A percentile compares a stretch with the other conserved stretches of the same genome.
Conservation (phyloP, 1,140 invertebrate species). For the Pseudachorutes palmiensis region DNA sequence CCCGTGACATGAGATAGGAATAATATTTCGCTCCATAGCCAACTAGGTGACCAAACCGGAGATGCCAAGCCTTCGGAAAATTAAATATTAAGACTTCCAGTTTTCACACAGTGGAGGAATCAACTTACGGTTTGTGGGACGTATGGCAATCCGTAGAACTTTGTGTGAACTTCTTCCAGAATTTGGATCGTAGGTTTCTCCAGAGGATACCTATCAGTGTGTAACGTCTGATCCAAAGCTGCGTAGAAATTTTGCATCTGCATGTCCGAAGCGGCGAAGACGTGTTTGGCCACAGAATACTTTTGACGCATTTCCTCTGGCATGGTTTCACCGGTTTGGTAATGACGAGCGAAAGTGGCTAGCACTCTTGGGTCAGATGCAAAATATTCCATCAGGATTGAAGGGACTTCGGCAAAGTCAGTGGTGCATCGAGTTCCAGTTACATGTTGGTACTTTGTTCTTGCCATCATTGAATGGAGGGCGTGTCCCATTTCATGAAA, state of each 20-base stretch:
- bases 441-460: slow-evolving; percentile 92
- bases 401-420: slow-evolving; percentile 97
- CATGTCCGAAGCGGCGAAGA: slow-evolving; percentile 82
- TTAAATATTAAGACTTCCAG: background rate
- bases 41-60: slow-evolving; percentile 90
- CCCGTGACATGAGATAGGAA: slow-evolving; percentile 88
- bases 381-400: slow-evolving; percentile 97
- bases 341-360: slow-evolving; percentile 79
- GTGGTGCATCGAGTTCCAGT: slow-evolving; percentile 93
- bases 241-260: slow-evolving; percentile 88
- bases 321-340: slow-evolving; percentile 76
- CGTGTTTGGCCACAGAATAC: slow-evolving; percentile 69
- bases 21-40: slow-evolving; percentile 99
- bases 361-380: slow-evolving; percentile 79
- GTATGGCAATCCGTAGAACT: slow-evolving; percentile 79
- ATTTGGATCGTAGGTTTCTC: slow-evolving; percentile 56
- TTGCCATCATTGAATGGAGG: slow-evolving; percentile 95
- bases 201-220: slow-evolving; percentile 53
- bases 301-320: slow-evolving; percentile 65
- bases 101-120: background rate
- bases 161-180: slow-evolving; percentile 66
- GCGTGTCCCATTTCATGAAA: slow-evolving; percentile 99
- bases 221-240: slow-evolving; percentile 80
- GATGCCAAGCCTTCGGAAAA: slow-evolving; percentile 73
- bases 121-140: slow-evolving; percentile 69